A percentile compares a stretch with the other conserved stretches of the same genome.
phyloP scores from a whole-genome alignment of 2,113 vertebrate genomes.

The Pongo abelii region DNA sequence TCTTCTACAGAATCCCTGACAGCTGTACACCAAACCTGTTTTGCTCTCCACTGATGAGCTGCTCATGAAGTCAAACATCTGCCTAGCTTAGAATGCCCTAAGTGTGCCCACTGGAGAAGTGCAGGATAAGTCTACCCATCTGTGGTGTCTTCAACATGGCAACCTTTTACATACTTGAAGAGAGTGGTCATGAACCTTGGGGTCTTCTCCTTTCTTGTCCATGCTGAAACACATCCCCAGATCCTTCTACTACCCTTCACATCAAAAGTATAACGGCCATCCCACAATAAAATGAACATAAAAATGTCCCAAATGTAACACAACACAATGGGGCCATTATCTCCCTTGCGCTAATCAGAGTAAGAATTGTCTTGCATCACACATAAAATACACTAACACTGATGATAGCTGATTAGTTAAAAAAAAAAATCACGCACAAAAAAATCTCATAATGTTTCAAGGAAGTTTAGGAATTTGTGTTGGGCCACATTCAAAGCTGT shows the following conservation, averaged over 20 bases:
- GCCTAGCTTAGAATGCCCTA: too few species aligned
- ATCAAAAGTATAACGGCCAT: neutral
- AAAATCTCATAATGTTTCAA: too few species aligned
- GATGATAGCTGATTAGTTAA: too few species aligned
- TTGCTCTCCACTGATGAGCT: neutral
- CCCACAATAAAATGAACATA: neutral
- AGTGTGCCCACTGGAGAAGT: neutral
- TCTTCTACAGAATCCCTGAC: neutral
- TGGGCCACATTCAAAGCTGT: too few species aligned
- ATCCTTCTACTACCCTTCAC: neutral
- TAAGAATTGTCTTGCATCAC: too few species aligned
- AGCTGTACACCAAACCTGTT: neutral
- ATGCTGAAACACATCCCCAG: neutral
- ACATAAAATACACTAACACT: too few species aligned
- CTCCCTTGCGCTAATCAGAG: neutral
- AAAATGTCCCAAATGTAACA: neutral
- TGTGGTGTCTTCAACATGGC: neutral
- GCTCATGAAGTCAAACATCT: neutral
- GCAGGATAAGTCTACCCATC: fast-evolving
- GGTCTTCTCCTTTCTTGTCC: neutral
- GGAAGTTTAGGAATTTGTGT: too few species aligned
- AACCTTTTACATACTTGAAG: neutral
- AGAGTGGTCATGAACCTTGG: neutral
- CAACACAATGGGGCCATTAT: neutral
- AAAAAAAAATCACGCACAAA: too few species aligned